phyloP scores from a whole-genome alignment of 2,113 vertebrate genomes.

The Syngnathus typhle region DNA sequence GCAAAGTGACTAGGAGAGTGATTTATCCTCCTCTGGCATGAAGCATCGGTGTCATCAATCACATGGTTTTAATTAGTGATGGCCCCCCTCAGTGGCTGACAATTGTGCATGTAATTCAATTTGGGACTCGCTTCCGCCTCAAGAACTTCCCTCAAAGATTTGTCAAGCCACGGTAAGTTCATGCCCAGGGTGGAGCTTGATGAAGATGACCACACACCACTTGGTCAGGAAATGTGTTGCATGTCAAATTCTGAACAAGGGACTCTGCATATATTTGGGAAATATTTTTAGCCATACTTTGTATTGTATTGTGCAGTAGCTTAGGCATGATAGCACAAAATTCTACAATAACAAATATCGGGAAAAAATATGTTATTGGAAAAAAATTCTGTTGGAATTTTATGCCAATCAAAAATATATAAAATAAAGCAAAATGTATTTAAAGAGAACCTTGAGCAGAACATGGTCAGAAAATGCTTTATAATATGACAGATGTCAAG shows the following conservation, averaged over 20 bases:
- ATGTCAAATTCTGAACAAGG: background rate
- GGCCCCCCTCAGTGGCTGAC: slow-evolving; percentile 72
- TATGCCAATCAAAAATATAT: background rate
- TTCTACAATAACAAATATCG: background rate
- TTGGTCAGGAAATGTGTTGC: background rate
- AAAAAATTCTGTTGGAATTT: background rate
- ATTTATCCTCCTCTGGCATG: slow-evolving; percentile 62
- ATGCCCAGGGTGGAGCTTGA: slow-evolving; percentile 26
- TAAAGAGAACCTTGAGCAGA: too few species aligned
- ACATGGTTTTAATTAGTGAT: slow-evolving; percentile 75
- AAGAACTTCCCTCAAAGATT: slow-evolving; percentile 57
- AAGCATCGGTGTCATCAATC: slow-evolving; percentile 72
- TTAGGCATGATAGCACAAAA: background rate
- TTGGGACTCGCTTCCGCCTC: slow-evolving; percentile 63
- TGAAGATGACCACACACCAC: slow-evolving; percentile 4
- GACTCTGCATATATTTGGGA: background rate
- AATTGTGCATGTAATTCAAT: slow-evolving; percentile 79
- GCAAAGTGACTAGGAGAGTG: slow-evolving; percentile 64
- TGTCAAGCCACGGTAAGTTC: slow-evolving; percentile 59
- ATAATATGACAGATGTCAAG: too few species aligned
- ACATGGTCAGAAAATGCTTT: background rate
- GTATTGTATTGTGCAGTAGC: background rate
- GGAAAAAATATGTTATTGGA: background rate
- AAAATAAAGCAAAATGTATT: background rate
- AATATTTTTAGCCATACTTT: background rate